phyloP scores from a whole-genome alignment of 2,113 vertebrate species.

The Eulemur macaco region DNA sequence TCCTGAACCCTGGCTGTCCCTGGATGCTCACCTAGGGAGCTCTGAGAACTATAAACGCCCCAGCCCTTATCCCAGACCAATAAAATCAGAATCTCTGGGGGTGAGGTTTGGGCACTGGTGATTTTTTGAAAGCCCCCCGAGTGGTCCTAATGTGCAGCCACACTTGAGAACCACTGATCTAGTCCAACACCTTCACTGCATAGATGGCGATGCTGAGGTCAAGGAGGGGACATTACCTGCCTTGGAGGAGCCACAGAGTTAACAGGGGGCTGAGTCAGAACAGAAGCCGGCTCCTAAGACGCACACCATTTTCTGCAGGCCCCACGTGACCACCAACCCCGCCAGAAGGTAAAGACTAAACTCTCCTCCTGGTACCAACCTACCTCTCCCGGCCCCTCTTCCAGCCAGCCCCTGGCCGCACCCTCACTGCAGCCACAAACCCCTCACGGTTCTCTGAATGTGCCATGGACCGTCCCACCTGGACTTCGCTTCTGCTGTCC shows the following conservation, averaged over 20 bases:
- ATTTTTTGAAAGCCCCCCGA: too few species aligned
- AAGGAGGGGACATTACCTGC: background rate
- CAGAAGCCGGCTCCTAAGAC: background rate
- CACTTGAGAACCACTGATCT: background rate
- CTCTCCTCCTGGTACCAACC: background rate
- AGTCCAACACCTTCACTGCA: background rate
- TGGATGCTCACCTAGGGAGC: background rate
- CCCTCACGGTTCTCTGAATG: rapidly evolving
- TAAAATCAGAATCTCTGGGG: background rate
- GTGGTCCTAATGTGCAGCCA: rapidly evolving
- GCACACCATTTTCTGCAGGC: background rate
- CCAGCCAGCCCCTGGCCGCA: background rate
- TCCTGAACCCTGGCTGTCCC: background rate
- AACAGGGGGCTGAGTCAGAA: background rate
- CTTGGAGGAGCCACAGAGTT: background rate
- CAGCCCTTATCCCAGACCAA: too few species aligned
- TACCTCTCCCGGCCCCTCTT: background rate
- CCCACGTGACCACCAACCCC: background rate
- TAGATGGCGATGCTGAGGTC: rapidly evolving
- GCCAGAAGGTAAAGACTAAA: background rate
- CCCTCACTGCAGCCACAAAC: background rate
- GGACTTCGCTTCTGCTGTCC: rapidly evolving
- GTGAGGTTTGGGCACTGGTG: too few species aligned
- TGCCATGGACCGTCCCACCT: rapidly evolving
- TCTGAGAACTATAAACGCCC: rapidly evolving